Evolutionary conservation across 2,797 vertebrate species (phyloP), one percentile per base, ranked within the genome.

Genomic region (Anableps anableps): DNA sequence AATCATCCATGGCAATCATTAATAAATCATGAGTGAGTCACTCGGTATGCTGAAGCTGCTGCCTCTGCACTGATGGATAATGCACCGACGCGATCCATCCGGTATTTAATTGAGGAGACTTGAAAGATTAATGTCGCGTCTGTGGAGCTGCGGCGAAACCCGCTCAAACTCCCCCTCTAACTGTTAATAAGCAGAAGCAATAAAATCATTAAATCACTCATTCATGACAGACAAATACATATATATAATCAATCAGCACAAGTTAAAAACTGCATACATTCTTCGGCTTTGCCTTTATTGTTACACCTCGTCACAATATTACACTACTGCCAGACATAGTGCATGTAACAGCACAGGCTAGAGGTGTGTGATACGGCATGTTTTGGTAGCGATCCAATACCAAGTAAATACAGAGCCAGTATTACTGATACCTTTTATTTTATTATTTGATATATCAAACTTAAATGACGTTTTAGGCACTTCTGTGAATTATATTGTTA

Each of bases 11-110:
- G 7, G 74, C 81, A 86, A 81, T 91, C 81, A 84, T 94, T 84
- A 88, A 92, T 89, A 88, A 91, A 88, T 91, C 89, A 83, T 36
- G 72, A 86, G 80, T 85, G 85, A 89, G 58, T 86, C 84, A 79
- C 80, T 82, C 77, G 85, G 84, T 75, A 84, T 85, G 83, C 78
- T 81, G 71, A 87, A 76, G 79, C 83, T 72, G 72, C 86, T 75
- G 81, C 75, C 60, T 79, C 78, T 83, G 80, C 83, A 75, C 76
- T 86, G 88, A 85, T 80, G 76, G 81, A 88, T 89, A 83, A 91
- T 81, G 84, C 82, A 79, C 75, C 29, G 72, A 80, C 71, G 82
- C 23, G 77, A 91, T 90, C 89, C 82, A 89, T 94, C 90, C 86
- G 87, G 92, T 91, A 86, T 86, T 87, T 85, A 79, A 87, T 90